phyloP scores from a whole-genome alignment of 2,797 vertebrate genomes.

The Schizothorax lantsangensis region DNA sequence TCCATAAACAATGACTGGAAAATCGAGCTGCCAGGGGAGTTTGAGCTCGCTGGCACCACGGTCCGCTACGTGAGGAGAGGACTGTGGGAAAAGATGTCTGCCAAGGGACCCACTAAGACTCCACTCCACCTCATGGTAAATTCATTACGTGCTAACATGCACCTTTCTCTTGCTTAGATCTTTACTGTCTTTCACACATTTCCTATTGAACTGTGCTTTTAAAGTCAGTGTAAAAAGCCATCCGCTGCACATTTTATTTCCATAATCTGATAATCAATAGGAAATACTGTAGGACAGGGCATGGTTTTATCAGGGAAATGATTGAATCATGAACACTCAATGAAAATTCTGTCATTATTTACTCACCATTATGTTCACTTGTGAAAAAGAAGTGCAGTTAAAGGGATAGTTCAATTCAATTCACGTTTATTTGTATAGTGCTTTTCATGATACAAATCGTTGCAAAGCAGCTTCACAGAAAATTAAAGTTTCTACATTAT shows the following conservation, averaged over 20 bases:
- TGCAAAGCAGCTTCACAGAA: too few relatives aligned
- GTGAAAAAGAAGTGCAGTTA: background rate
- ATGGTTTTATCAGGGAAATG: background rate
- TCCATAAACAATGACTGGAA: constrained; percentile 99
- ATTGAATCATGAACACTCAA: background rate
- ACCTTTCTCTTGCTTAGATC: constrained; percentile 20
- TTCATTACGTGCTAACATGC: constrained; percentile 36
- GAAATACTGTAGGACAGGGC: background rate
- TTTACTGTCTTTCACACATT: constrained; percentile 29
- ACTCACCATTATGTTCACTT: background rate
- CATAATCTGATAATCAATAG: background rate
- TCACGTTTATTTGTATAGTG: too few relatives aligned
- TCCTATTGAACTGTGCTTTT: constrained; percentile 20
- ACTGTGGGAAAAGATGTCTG: constrained; percentile 98
- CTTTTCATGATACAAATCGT: too few relatives aligned
- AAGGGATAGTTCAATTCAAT: too few relatives aligned
- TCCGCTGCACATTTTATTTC: background rate
- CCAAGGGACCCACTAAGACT: constrained; percentile 93
- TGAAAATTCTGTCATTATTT: background rate
- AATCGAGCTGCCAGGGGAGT: constrained; percentile 97
- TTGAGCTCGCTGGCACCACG: constrained; percentile 94
- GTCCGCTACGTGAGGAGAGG: constrained; percentile 95
- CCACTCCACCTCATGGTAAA: constrained; percentile 96
- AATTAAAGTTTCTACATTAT: too few relatives aligned
- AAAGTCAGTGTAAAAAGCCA: background rate